Conservation (phyloP, 2,797 vertebrate species). For the Cephalopachus bancanus region DNA sequence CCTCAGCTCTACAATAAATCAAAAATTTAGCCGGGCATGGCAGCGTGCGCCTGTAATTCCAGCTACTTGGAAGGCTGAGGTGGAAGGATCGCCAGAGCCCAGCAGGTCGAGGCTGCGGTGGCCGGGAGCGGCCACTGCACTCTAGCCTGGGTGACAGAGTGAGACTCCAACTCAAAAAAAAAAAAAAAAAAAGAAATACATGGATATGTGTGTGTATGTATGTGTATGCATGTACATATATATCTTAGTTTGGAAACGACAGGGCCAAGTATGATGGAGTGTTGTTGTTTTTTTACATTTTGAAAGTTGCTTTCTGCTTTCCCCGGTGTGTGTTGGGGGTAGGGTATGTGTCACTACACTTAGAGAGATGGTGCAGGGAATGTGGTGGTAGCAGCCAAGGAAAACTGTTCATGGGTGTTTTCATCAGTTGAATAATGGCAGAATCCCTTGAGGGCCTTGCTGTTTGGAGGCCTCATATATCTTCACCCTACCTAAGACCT, state of each 20-base stretch:
- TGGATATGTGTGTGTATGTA: background rate
- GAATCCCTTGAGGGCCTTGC: background rate
- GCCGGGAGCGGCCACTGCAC: too few species aligned
- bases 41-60: too few species aligned
- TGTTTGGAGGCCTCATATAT: background rate
- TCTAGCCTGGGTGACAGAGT: too few species aligned
- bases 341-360: background rate
- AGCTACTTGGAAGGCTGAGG: too few species aligned
- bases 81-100: too few species aligned
- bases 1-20: too few species aligned
- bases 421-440: background rate
- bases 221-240: background rate
- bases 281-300: background rate
- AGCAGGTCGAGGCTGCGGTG: too few species aligned
- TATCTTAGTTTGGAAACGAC: background rate
- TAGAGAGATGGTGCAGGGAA: background rate
- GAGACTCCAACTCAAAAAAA: too few species aligned
- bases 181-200: background rate
- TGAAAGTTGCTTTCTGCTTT: constrained; percentile 27
- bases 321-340: background rate
- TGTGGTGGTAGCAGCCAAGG: background rate
- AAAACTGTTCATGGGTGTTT: background rate
- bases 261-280: background rate
- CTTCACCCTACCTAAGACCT: background rate
- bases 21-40: too few species aligned